Percentiles rank a stretch among this genome's conserved stretches.
Evolutionary conservation across 2,113 vertebrate genomes (phyloP).

Genomic region (Carassius carassius): DNA sequence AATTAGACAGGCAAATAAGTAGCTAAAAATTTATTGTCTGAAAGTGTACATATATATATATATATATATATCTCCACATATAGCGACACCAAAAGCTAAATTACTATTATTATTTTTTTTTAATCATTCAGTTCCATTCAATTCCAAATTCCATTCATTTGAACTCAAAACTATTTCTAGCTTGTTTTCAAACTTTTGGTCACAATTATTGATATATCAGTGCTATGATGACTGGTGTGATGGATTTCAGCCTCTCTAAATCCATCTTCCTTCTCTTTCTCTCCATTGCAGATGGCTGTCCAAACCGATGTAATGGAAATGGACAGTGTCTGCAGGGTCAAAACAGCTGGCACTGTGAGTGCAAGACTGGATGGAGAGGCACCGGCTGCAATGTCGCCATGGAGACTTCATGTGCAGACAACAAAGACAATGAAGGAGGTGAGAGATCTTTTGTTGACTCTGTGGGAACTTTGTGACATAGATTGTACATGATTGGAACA

Average conservation of each 20-base stretch:
- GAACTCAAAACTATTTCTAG: not conserved
- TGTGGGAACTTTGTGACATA: not conserved
- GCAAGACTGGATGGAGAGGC: constrained; percentile 98
- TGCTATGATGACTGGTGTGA: not conserved
- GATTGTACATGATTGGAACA: not conserved
- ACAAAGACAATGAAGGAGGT: constrained; percentile 99
- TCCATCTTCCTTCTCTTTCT: constrained; percentile 4
- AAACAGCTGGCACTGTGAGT: constrained; percentile 99
- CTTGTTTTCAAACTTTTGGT: constrained; percentile 14
- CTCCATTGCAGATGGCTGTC: constrained; percentile 91
- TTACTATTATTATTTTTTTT: no score
- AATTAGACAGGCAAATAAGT: not conserved
- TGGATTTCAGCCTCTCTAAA: constrained; percentile 2
- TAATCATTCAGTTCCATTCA: not conserved
- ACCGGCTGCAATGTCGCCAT: constrained; percentile 97
- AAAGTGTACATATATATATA: not conserved
- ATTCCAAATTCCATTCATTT: not conserved
- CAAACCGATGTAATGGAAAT: constrained; percentile 96
- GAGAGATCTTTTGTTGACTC: constrained; percentile 62
- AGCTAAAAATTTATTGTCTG: not conserved
- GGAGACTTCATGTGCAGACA: constrained; percentile 98
- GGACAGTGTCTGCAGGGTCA: constrained; percentile 97
- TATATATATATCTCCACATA: no score
- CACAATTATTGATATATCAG: not conserved
- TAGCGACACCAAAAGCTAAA: no score